Evolutionary conservation across 2,113 vertebrate species (phyloP).

Genomic region (Dendrocopos noguchii): DNA sequence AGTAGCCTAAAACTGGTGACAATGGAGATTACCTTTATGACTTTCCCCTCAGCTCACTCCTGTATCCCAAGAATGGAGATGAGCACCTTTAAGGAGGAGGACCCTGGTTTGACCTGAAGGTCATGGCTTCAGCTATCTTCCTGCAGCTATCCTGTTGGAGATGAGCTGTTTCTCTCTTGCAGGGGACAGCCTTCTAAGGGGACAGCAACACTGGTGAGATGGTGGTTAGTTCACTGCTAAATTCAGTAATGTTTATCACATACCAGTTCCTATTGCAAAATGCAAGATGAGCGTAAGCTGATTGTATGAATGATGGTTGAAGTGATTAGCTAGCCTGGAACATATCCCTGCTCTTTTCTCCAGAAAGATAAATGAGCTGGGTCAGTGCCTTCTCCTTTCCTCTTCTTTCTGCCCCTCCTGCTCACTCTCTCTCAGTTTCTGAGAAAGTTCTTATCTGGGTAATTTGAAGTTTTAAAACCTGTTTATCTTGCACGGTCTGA

Average conservation of each 20-base stretch:
- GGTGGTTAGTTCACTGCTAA: neutral
- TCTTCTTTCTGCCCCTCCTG: neutral
- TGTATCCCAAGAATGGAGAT: neutral
- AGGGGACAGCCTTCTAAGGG: neutral
- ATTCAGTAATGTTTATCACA: fast-evolving
- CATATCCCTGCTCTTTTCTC: neutral
- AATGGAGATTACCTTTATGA: neutral
- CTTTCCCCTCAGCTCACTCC: neutral
- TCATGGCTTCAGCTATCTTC: neutral
- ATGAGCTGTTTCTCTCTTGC: neutral
- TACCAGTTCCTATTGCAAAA: neutral
- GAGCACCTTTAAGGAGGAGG: fast-evolving
- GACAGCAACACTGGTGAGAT: fast-evolving
- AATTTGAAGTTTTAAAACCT: neutral
- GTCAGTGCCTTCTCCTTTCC: neutral
- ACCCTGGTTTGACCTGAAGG: neutral
- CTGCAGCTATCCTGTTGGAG: neutral
- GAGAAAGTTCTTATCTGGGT: neutral
- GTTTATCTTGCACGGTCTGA: neutral
- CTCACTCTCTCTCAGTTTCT: neutral
- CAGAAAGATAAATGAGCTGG: neutral
- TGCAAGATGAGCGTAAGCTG: fast-evolving
- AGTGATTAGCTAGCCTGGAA: neutral
- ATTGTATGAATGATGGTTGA: neutral
- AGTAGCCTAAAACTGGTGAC: neutral